Conservation (phyloP, 2,888 invertebrate species). For the Tenthredo amoena region DNA sequence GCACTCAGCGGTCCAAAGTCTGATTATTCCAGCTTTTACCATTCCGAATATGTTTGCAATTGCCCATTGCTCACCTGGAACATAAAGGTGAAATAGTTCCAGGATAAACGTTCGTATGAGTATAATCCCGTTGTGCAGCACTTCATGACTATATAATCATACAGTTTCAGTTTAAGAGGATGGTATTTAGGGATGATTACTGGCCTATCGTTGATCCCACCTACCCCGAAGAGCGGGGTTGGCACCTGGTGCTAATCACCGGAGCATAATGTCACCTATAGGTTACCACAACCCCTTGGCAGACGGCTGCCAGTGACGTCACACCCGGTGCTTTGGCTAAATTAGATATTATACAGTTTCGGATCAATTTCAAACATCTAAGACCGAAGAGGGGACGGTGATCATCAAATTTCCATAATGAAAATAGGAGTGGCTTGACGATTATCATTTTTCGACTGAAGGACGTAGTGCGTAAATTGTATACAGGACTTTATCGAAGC, state of each 20-base stretch:
- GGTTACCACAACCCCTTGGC: constrained; percentile 41
- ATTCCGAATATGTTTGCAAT: not conserved
- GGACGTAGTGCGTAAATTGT: not conserved
- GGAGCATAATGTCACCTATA: constrained; percentile 46
- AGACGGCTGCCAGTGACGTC: constrained; percentile 22
- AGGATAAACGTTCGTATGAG: not conserved
- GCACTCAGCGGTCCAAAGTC: not conserved
- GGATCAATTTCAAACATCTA: constrained; percentile 11
- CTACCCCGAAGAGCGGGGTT: not conserved
- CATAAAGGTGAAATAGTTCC: not conserved
- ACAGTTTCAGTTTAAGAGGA: not conserved
- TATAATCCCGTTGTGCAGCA: not conserved
- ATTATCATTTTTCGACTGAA: not conserved
- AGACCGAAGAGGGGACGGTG: not conserved
- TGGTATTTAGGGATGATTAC: constrained; percentile 48
- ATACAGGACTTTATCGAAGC: not conserved
- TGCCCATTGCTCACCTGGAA: constrained; percentile 15
- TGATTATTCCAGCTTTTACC: not conserved
- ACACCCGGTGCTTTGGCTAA: constrained; percentile 4
- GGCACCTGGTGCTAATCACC: constrained; percentile 45
- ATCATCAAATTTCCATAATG: not conserved
- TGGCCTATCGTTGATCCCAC: constrained; percentile 2
- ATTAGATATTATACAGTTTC: constrained; percentile 4
- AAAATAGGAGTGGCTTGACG: not conserved
- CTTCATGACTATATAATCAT: not conserved